Percentiles rank a stretch among this genome's conserved stretches.
phyloP scores from a whole-genome alignment of 1,140 invertebrate species.

The Drosophila takahashii region DNA sequence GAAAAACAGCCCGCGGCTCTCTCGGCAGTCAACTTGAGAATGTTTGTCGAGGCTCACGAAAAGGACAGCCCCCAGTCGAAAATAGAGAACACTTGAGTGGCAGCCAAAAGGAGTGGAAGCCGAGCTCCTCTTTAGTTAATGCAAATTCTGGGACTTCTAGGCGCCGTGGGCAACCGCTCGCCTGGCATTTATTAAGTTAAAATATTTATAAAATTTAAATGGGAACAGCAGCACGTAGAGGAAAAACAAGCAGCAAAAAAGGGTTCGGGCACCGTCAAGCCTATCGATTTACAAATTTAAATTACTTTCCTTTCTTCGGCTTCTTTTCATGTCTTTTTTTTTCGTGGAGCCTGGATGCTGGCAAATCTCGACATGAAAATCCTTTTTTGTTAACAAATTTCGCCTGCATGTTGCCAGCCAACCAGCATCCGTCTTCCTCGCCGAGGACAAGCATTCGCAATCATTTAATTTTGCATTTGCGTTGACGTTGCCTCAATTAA shows the following conservation, averaged over 20 bases:
- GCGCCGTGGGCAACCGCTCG: slow-evolving; percentile 53
- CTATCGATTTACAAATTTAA: slow-evolving; percentile 73
- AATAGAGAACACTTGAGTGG: slow-evolving; percentile 43
- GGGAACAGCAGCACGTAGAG: slow-evolving; percentile 19
- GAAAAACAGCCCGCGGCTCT: slow-evolving; percentile 26
- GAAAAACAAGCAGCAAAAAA: slow-evolving; percentile 6
- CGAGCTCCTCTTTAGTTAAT: slow-evolving; percentile 54
- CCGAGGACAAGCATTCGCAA: slow-evolving; percentile 50
- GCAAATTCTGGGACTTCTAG: slow-evolving; percentile 60
- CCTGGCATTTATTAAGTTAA: slow-evolving; percentile 72
- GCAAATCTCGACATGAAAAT: slow-evolving; percentile 60
- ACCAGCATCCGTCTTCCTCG: slow-evolving; percentile 7
- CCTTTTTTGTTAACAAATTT: slow-evolving; percentile 64
- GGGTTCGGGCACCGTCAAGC: slow-evolving; percentile 18
- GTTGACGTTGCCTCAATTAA: slow-evolving; percentile 61
- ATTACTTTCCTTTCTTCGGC: slow-evolving; percentile 63
- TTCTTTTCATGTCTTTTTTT: background rate
- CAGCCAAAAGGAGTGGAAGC: slow-evolving; percentile 18
- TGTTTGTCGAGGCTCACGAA: slow-evolving; percentile 48
- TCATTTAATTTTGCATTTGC: slow-evolving; percentile 67
- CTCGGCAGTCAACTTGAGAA: slow-evolving; percentile 35
- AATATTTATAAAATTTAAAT: slow-evolving; percentile 79
- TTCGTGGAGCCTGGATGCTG: slow-evolving; percentile 5
- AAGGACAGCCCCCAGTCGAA: slow-evolving; percentile 45
- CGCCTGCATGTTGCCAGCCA: slow-evolving; percentile 22